Conservation (phyloP, 2,888 invertebrate species). For the Morpho achilles region DNA sequence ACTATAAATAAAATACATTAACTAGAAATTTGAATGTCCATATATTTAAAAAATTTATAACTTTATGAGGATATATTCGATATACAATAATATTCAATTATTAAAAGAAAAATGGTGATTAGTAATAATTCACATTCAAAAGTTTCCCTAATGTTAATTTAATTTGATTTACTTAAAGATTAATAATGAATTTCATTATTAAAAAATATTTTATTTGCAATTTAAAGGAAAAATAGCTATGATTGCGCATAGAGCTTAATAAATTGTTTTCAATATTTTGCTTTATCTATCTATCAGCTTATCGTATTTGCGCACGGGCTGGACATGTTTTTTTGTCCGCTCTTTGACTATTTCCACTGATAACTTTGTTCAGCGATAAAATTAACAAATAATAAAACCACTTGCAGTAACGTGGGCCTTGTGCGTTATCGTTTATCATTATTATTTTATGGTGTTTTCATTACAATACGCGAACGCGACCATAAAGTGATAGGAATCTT, state of each 20-base stretch:
- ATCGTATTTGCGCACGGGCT: slow-evolving; percentile 41
- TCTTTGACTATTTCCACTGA: slow-evolving; percentile 45
- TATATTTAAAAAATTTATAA: too few relatives aligned
- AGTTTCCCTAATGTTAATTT: not conserved
- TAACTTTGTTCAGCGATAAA: slow-evolving; percentile 37
- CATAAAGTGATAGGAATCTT: slow-evolving; percentile 14
- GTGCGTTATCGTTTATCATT: slow-evolving; percentile 20
- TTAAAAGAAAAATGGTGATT: too few relatives aligned
- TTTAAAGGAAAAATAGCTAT: not conserved
- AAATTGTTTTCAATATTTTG: slow-evolving; percentile 21
- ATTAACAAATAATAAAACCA: slow-evolving; percentile 28
- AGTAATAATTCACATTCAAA: too few relatives aligned
- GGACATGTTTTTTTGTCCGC: slow-evolving; percentile 24
- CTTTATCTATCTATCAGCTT: slow-evolving; percentile 31
- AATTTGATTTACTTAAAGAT: not conserved
- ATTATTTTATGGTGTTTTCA: slow-evolving; percentile 21
- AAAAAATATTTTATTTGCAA: too few relatives aligned
- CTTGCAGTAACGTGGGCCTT: slow-evolving; percentile 18
- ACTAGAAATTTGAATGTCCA: too few relatives aligned
- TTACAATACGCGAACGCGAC: slow-evolving; percentile 13
- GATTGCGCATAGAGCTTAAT: slow-evolving; percentile 4
- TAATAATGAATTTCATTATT: too few relatives aligned
- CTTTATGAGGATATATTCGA: too few relatives aligned
- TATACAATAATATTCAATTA: too few relatives aligned
- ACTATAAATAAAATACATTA: too few relatives aligned